These are phyloP conservation scores for Elephantulus edwardii DNA, from an alignment of 2,113 vertebrate genomes.

Conservation along the genomic window DNA sequence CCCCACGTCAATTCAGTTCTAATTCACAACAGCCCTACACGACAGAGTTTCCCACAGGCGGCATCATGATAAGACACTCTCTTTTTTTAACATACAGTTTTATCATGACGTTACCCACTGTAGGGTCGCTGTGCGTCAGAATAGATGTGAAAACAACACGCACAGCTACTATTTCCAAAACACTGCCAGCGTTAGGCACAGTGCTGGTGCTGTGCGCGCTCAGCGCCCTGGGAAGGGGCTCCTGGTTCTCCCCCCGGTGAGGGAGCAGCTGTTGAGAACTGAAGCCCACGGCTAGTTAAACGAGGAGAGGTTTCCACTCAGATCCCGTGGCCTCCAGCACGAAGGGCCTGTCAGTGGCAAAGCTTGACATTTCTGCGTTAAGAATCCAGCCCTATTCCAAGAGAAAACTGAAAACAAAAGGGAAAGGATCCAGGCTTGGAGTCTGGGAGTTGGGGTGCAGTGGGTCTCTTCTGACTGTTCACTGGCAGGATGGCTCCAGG, in stretches of 20 bases:
- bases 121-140: too few species aligned
- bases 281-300: background rate
- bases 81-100: too few species aligned
- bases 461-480: background rate
- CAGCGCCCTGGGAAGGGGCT: background rate
- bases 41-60: too few species aligned
- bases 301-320: background rate
- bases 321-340: background rate
- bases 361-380: background rate
- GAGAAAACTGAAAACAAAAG: too few species aligned
- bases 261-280: background rate
- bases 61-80: too few species aligned
- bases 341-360: background rate
- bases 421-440: too few species aligned
- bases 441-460: background rate
- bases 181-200: background rate
- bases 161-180: background rate
- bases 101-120: too few species aligned
- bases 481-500: background rate
- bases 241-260: background rate
- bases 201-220: background rate
- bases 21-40: too few species aligned
- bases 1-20: too few species aligned
- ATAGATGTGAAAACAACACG: too few species aligned
- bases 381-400: background rate